phyloP scores from a whole-genome alignment of 1,140 invertebrate genomes.

The Pteromalus puparum region DNA sequence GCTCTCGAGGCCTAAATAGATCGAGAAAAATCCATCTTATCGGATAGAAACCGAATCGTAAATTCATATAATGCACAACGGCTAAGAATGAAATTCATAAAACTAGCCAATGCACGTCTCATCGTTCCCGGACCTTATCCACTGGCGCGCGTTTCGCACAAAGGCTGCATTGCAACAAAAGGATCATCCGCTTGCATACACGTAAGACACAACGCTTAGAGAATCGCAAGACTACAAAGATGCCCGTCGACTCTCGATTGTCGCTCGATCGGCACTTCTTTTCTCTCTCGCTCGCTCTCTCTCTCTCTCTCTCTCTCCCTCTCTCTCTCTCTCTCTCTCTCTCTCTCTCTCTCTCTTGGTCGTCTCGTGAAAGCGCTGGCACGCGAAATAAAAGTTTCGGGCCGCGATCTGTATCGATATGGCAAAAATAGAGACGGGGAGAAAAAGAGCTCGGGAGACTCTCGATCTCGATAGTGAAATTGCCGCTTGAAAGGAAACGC shows the following conservation, averaged over 20 bases:
- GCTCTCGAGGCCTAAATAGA: background rate
- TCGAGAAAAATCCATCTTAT: background rate
- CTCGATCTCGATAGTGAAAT: constrained; percentile 37
- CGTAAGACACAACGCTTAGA: too few relatives aligned
- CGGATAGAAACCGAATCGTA: background rate
- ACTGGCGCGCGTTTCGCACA: background rate
- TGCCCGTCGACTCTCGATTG: background rate
- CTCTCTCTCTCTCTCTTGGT: too few relatives aligned
- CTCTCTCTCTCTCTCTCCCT: too few relatives aligned
- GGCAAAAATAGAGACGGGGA: background rate
- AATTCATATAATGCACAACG: background rate
- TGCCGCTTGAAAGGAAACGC: background rate
- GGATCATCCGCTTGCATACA: too few relatives aligned
- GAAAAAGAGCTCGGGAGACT: background rate
- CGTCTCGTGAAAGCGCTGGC: background rate
- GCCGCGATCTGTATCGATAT: constrained; percentile 10
- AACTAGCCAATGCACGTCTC: background rate
- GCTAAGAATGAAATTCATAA: too few relatives aligned
- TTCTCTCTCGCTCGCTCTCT: too few relatives aligned
- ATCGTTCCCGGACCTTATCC: background rate
- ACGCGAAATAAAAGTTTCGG: background rate
- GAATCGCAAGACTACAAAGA: too few relatives aligned
- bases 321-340: too few relatives aligned
- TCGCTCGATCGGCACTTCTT: background rate
- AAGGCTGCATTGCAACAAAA: too few relatives aligned